These are phyloP conservation scores for Oryzias dopingdopingensis DNA, from an alignment of 2,797 vertebrate genomes.

Conservation along the genomic window DNA sequence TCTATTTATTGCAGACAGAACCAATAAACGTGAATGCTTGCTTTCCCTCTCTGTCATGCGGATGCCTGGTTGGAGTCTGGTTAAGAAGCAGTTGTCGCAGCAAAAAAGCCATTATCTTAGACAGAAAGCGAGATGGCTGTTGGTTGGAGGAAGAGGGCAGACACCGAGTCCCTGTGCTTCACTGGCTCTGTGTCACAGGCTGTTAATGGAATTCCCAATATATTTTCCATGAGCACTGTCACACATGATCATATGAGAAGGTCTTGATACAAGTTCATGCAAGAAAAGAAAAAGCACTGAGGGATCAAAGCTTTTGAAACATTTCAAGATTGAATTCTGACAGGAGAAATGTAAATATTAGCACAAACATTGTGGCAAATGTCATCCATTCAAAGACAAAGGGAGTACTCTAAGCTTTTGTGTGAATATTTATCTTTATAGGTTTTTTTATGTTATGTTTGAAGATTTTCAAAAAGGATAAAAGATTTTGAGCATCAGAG, in stretches of 20 bases:
- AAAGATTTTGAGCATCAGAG: too few relatives aligned
- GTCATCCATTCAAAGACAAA: too few relatives aligned
- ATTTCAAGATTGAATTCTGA: neutral
- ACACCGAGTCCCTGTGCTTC: conserved; percentile 1
- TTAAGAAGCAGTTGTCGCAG: neutral
- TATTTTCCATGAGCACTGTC: neutral
- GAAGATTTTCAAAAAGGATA: too few relatives aligned
- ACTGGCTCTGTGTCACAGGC: neutral
- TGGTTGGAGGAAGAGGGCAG: conserved; percentile 10
- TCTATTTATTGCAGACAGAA: conserved; percentile 1
- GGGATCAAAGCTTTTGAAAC: too few relatives aligned
- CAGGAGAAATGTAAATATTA: neutral
- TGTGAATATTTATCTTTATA: too few relatives aligned
- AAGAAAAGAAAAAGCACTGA: neutral
- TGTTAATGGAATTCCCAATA: conserved; percentile 2
- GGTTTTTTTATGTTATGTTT: too few relatives aligned
- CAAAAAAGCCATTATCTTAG: conserved; percentile 5
- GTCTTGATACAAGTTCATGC: neutral
- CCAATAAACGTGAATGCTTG: neutral
- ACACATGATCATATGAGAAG: conserved; percentile 2
- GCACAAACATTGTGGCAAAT: too few relatives aligned
- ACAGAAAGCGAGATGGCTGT: conserved; percentile 1
- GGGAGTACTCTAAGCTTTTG: too few relatives aligned
- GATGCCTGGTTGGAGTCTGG: too few relatives aligned
- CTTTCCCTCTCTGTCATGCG: neutral